Percentiles rank a stretch among this genome's conserved stretches.
These are phyloP conservation scores for Phytoseiulus persimilis DNA, from an alignment of 2,888 invertebrate species.

Conservation along the genomic window DNA sequence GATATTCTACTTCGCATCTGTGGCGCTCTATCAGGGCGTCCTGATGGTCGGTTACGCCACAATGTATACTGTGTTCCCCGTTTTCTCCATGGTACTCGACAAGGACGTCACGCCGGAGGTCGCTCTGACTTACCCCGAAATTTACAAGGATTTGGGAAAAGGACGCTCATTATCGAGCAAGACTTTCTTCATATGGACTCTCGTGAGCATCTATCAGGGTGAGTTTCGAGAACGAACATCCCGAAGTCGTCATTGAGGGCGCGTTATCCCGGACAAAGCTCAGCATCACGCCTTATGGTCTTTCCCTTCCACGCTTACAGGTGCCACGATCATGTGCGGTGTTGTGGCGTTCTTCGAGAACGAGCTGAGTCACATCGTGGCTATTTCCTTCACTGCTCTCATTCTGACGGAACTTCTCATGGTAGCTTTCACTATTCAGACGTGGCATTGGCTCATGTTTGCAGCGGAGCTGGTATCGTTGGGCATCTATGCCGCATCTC, in stretches of 20 bases:
- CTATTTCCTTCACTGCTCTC: constrained; percentile 95
- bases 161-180: constrained; percentile 94
- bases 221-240: no score
- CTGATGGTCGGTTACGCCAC: constrained; percentile 99
- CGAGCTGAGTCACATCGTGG: constrained; percentile 95
- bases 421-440: constrained; percentile 90
- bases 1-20: constrained; percentile 95
- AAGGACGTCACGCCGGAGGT: constrained; percentile 88
- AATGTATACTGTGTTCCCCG: constrained; percentile 95
- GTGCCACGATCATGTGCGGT: constrained; percentile 97
- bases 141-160: constrained; percentile 90
- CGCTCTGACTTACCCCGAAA: constrained; percentile 86
- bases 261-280: no score
- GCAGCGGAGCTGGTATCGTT: constrained; percentile 84
- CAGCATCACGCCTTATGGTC: no score
- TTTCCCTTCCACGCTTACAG: constrained; percentile 53
- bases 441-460: constrained; percentile 95
- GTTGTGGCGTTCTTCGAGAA: constrained; percentile 91
- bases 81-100: constrained; percentile 91
- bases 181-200: constrained; percentile 97
- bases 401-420: constrained; percentile 95
- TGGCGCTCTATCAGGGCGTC: constrained; percentile 93
- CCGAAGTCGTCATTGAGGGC: no score
- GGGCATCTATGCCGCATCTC: constrained; percentile 72
- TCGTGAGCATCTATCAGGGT: constrained; percentile 99